These are phyloP conservation scores for Parnassius smintheus DNA, from an alignment of 2,888 invertebrate species.

Conservation along the genomic window DNA sequence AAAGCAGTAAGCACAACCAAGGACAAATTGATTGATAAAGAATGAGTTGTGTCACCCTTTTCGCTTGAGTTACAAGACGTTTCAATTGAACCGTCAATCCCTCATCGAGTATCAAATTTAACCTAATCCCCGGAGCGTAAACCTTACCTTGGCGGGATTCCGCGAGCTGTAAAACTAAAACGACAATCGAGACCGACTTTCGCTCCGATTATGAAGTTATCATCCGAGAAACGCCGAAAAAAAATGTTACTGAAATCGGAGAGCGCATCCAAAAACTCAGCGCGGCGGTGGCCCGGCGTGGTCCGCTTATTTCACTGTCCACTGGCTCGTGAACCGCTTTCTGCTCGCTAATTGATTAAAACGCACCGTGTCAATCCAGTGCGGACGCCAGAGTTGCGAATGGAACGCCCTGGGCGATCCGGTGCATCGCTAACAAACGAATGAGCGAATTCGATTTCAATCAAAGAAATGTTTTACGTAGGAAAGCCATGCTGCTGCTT, in stretches of 20 bases:
- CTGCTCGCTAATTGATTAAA: conserved; percentile 78
- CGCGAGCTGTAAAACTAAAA: conserved; percentile 37
- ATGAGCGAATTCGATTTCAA: conserved; percentile 37
- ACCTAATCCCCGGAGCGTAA: conserved; percentile 39
- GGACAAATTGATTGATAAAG: not conserved
- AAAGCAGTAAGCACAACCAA: not conserved
- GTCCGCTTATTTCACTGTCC: conserved; percentile 75
- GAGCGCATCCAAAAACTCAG: conserved; percentile 52
- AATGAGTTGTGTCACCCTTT: not conserved
- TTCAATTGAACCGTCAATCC: conserved; percentile 30
- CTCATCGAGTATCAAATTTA: conserved; percentile 35
- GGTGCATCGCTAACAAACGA: conserved; percentile 28
- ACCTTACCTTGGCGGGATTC: conserved; percentile 25
- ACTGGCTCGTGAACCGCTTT: conserved; percentile 66
- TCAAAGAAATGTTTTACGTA: conserved; percentile 34
- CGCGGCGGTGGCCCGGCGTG: conserved; percentile 59
- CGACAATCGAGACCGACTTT: conserved; percentile 38
- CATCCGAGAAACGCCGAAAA: conserved; percentile 40
- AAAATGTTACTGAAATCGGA: conserved; percentile 64
- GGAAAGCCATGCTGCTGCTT: no score
- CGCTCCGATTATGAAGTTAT: conserved; percentile 62
- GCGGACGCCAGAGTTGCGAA: conserved; percentile 51
- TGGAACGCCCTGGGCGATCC: conserved; percentile 39
- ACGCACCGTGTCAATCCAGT: conserved; percentile 73
- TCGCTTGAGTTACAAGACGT: conserved; percentile 9